Percentiles rank a stretch among this genome's conserved stretches.
These are phyloP conservation scores for Camponotus floridanus DNA, from an alignment of 1,140 invertebrate species.

Conservation along the genomic window DNA sequence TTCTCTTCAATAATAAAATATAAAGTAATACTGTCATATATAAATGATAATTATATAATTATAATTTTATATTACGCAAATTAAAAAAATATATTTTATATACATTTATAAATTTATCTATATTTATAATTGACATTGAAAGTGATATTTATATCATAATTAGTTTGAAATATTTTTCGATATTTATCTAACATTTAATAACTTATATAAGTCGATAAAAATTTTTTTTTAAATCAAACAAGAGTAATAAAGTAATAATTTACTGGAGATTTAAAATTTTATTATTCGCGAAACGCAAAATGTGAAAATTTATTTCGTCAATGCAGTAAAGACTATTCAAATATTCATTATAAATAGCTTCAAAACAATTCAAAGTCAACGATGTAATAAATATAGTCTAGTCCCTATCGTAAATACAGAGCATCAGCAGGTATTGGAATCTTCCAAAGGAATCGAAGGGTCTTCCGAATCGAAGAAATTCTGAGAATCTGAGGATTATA, in stretches of 20 bases:
- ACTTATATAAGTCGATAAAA: not conserved
- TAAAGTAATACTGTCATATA: not conserved
- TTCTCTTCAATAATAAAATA: not conserved
- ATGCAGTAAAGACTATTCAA: conserved; percentile 3
- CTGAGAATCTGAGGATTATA: conserved; percentile 8
- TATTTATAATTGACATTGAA: not conserved
- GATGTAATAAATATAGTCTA: conserved; percentile 10
- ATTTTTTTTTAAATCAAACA: too few species aligned
- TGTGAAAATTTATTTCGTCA: conserved; percentile 34
- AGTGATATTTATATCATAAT: not conserved
- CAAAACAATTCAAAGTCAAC: not conserved
- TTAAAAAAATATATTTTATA: not conserved
- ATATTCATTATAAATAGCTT: not conserved
- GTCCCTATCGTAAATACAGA: conserved; percentile 7
- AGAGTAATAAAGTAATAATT: not conserved
- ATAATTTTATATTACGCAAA: not conserved
- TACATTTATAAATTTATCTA: not conserved
- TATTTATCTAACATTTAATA: not conserved
- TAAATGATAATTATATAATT: not conserved
- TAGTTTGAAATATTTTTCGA: not conserved
- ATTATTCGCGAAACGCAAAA: not conserved
- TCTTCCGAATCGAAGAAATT: not conserved
- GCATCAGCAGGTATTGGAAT: not conserved
- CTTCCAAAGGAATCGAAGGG: not conserved
- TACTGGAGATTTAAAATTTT: not conserved